Base-by-base conservation (phyloP, 2,113 vertebrate genomes). In the Oriolus oriolus region DNA sequence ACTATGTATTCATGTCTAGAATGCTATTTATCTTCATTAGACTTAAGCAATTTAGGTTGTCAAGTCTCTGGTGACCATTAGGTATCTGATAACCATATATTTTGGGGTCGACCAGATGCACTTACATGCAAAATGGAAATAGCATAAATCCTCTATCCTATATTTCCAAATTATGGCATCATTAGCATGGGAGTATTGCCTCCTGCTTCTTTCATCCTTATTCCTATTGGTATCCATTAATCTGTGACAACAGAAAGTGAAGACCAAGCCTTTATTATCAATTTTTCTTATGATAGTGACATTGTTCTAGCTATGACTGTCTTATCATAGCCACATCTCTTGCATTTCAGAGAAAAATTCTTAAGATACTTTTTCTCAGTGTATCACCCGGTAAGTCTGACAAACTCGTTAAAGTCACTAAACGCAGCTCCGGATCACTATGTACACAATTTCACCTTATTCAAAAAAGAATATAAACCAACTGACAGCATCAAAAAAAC, bases 21-120 rank as follows among this genome's bases (percentile, higher is more conserved):
- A 95, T 71, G 74, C 35, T 93, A 97, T 98, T 98, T 98, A 88
- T 98, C 98, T 98, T 98, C 97, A 98, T 98, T 98, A 98, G 88
- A 97, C 69, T 50, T 89, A 89, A 97, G 74, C 87, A 96, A 97
- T 98, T 97, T 96, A 93, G 93, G 69, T 94, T 98, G 94, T 97
- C 98, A 98, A 82, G 73, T 94, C 86, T 96, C 91, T 91, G 92
- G 91, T 98, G 95, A 97, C 96, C 89, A 96, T 90, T 93, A 96
- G 73, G 19, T 95, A 81, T 95, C 90, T 98, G 86, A 95, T 98
- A 97, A 95, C 87, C 94, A 90, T 84, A 50, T 49, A 96, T 97
- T 97, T 97, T 50, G 42, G 95, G 81, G 93, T 97, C 30, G 18
- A 95, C 79, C 91, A 94, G 57, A 75, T 70, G 42, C 42, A 69